Conservation (phyloP, 2,113 vertebrate species). For the Crypturellus undulatus region DNA sequence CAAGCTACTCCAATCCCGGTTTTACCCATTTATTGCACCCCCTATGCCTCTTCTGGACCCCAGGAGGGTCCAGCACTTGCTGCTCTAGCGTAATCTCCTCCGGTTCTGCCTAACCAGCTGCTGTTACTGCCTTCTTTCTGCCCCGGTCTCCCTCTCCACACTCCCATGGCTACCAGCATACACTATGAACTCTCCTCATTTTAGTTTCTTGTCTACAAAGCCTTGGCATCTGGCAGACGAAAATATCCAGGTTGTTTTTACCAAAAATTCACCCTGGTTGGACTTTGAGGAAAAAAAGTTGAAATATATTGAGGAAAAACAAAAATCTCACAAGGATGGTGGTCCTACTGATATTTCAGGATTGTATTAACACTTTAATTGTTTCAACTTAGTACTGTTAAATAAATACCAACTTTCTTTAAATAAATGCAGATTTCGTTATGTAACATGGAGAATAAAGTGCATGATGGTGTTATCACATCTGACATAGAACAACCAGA, state of each 20-base stretch:
- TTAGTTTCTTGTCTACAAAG: neutral
- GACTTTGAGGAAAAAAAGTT: neutral
- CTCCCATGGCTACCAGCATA: neutral
- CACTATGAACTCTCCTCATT: neutral
- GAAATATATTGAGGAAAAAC: neutral
- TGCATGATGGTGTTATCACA: neutral
- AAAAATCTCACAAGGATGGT: neutral
- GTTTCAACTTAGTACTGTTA: neutral
- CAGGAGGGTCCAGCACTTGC: neutral
- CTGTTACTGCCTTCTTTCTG: neutral
- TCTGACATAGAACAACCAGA: neutral
- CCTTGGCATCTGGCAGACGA: neutral
- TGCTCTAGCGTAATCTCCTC: rapidly evolving
- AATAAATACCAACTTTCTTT: neutral
- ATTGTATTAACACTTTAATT: neutral
- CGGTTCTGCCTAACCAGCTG: neutral
- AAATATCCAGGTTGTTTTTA: neutral
- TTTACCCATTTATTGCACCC: neutral
- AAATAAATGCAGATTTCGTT: neutral
- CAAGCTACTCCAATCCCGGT: neutral
- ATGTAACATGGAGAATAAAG: neutral
- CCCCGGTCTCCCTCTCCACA: neutral
- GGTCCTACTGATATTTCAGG: neutral
- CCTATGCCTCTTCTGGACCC: neutral
- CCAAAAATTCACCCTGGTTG: neutral